phyloP scores from a whole-genome alignment of 2,888 invertebrate species.

The Diaperis boleti region DNA sequence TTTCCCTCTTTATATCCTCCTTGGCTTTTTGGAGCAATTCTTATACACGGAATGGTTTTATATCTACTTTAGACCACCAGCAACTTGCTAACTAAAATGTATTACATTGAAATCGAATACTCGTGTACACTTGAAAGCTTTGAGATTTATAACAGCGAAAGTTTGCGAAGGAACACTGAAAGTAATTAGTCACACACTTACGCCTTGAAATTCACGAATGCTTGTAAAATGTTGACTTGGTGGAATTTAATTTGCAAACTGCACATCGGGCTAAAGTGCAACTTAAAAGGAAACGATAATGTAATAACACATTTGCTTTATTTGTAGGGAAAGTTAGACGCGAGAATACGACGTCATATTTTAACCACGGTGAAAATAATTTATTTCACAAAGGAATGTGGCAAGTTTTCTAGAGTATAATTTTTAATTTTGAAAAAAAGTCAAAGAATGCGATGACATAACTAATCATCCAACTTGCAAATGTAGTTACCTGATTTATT shows the following conservation, averaged over 20 bases:
- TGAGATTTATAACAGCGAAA: slow-evolving; percentile 39
- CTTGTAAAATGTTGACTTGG: slow-evolving; percentile 1
- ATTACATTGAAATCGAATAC: slow-evolving; percentile 43
- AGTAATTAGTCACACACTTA: slow-evolving; percentile 37
- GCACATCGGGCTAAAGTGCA: not conserved
- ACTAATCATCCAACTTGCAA: too few relatives aligned
- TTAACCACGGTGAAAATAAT: too few relatives aligned
- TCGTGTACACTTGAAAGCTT: slow-evolving; percentile 39
- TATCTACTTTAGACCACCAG: slow-evolving; percentile 34
- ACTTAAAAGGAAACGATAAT: too few relatives aligned
- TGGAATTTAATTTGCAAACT: not conserved
- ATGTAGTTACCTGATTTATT: too few relatives aligned
- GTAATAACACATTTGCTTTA: too few relatives aligned
- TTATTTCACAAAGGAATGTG: too few relatives aligned
- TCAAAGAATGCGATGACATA: too few relatives aligned
- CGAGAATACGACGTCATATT: too few relatives aligned
- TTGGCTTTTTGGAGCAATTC: slow-evolving; percentile 27
- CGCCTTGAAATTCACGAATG: slow-evolving; percentile 12
- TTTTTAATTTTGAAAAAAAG: too few relatives aligned
- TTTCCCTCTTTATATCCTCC: slow-evolving; percentile 19
- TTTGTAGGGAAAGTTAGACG: too few relatives aligned
- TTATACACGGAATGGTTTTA: slow-evolving; percentile 33
- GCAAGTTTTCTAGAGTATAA: too few relatives aligned
- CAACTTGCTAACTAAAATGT: slow-evolving; percentile 42
- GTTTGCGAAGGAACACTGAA: slow-evolving; percentile 30